A percentile compares a stretch with the other conserved stretches of the same genome.
Evolutionary conservation across 1,140 invertebrate genomes (phyloP).

Genomic region (Portunus trituberculatus): DNA sequence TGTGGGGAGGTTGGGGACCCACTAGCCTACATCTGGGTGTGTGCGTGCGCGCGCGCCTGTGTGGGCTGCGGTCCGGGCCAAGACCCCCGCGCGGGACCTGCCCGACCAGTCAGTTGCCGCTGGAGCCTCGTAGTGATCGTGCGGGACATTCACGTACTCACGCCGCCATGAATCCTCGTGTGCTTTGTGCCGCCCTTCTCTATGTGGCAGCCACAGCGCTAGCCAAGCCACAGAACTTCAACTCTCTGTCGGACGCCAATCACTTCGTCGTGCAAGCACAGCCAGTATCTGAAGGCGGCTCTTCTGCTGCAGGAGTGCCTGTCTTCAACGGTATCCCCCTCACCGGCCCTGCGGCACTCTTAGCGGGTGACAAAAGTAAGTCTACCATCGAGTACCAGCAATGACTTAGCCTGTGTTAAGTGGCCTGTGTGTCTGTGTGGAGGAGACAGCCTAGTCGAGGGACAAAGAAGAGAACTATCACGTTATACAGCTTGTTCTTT

Average conservation of each 20-base stretch:
- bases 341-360: constrained; percentile 38
- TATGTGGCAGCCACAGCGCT: constrained; percentile 56
- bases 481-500: background rate
- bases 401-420: background rate
- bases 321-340: constrained; percentile 43
- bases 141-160: constrained; percentile 28
- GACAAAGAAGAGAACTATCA: background rate
- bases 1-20: constrained; percentile 57
- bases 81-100: constrained; percentile 59
- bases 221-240: constrained; percentile 74
- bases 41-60: constrained; percentile 64
- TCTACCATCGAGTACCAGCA: background rate
- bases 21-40: constrained; percentile 73
- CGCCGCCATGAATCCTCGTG: constrained; percentile 49
- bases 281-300: constrained; percentile 58
- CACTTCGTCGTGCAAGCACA: constrained; percentile 75
- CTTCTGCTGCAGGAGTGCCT: constrained; percentile 34
- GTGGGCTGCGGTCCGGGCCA: constrained; percentile 25
- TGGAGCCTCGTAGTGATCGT: constrained; percentile 62
- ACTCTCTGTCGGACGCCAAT: constrained; percentile 71
- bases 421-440: background rate
- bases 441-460: background rate
- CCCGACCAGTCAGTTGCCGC: constrained; percentile 65
- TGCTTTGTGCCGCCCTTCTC: constrained; percentile 45
- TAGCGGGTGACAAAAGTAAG: constrained; percentile 57